Conservation (phyloP, 2,113 vertebrate species). For the Siniperca knerii region DNA sequence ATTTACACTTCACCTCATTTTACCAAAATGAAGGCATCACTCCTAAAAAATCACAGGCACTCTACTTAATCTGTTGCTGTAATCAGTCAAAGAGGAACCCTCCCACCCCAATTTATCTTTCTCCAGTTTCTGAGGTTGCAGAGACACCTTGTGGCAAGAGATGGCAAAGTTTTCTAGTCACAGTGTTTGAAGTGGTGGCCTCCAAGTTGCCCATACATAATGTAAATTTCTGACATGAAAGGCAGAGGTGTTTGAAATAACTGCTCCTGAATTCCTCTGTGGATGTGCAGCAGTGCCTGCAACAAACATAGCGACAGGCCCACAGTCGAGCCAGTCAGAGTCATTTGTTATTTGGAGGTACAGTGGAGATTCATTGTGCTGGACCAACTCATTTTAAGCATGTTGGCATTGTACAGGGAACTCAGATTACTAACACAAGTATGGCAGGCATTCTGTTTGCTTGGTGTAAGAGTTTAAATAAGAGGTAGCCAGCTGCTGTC, state of each 20-base stretch:
- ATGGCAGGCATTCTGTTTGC: constrained; percentile 88
- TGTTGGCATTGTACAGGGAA: constrained; percentile 85
- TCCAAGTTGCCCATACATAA: constrained; percentile 21
- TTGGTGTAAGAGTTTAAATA: constrained; percentile 82
- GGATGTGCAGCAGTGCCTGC: not conserved
- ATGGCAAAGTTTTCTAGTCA: not conserved
- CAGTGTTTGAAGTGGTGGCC: not conserved
- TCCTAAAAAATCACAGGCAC: not conserved
- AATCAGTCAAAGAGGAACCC: not conserved
- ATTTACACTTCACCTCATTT: not conserved
- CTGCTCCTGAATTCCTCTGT: constrained; percentile 17
- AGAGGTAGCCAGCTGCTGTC: constrained; percentile 86
- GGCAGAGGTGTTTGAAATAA: constrained; percentile 38
- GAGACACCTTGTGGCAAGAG: constrained; percentile 74
- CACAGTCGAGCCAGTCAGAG: constrained; percentile 2
- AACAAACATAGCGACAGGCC: constrained; percentile 50
- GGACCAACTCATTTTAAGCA: constrained; percentile 80
- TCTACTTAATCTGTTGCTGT: not conserved
- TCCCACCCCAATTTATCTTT: not conserved
- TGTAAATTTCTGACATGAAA: constrained; percentile 24
- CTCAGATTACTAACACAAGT: constrained; percentile 88
- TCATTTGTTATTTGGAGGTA: constrained; percentile 46
- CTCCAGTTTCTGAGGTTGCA: constrained; percentile 52
- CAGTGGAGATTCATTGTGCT: constrained; percentile 50
- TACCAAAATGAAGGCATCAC: not conserved